Percentiles rank a stretch among this genome's conserved stretches.
These are phyloP conservation scores for Acholoe squamosa DNA, from an alignment of 2,888 invertebrate species.

Conservation along the genomic window DNA sequence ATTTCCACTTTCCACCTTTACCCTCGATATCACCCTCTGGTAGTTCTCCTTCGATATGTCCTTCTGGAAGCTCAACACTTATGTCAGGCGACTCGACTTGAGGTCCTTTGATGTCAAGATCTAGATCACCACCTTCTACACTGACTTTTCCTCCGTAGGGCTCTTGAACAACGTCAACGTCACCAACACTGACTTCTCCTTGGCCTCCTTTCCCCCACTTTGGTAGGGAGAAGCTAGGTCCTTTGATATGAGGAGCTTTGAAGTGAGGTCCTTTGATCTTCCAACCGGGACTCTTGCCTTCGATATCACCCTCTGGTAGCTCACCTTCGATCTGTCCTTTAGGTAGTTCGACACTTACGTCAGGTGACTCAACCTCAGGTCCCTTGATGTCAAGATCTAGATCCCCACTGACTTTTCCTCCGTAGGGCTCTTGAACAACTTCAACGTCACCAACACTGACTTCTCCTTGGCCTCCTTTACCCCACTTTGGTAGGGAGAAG, in stretches of 20 bases:
- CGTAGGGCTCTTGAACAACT: background rate
- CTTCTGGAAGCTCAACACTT: conserved; percentile 22
- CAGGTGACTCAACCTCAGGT: conserved; percentile 24
- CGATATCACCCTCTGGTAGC: background rate
- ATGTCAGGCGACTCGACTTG: too few relatives aligned
- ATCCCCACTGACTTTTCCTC: conserved; percentile 36
- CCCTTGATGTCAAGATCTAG: background rate
- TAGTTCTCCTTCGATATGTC: conserved; percentile 30
- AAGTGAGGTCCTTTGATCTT: conserved; percentile 14
- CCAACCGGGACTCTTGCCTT: conserved; percentile 2
- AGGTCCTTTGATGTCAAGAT: conserved; percentile 5
- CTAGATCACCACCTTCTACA: conserved; percentile 10
- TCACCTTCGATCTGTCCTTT: conserved; percentile 29
- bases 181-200: conserved; percentile 55
- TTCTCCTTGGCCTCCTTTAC: conserved; percentile 20
- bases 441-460: conserved; percentile 54
- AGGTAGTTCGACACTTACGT: background rate
- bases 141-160: conserved; percentile 9
- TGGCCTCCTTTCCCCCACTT: conserved; percentile 4
- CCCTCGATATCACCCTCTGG: conserved; percentile 24
- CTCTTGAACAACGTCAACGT: conserved; percentile 49
- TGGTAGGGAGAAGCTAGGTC: conserved; percentile 45
- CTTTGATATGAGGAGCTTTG: conserved; percentile 43
- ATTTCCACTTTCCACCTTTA: conserved; percentile 10
- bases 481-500: conserved; percentile 24